phyloP scores from a whole-genome alignment of 35 echinoderm and acorn worm species.

The Anneissia japonica region DNA sequence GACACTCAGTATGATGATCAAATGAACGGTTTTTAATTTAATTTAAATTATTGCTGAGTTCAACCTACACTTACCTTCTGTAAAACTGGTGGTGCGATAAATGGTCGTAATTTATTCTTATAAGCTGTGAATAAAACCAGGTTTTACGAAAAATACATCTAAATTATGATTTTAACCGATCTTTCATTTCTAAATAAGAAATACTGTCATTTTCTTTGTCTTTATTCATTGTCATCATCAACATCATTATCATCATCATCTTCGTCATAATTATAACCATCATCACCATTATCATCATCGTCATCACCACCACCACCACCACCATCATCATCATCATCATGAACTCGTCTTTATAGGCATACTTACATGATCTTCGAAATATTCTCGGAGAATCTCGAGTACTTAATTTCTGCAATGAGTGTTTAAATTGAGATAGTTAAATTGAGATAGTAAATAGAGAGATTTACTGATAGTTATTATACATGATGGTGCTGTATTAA shows the following conservation, averaged over 20 bases:
- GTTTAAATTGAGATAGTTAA: too few species aligned
- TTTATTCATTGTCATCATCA: not conserved
- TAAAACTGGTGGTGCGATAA: conserved; percentile 77
- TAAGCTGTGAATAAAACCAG: not conserved
- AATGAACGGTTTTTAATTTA: too few species aligned
- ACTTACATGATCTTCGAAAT: not conserved
- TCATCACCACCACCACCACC: not conserved
- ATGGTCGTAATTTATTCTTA: conserved; percentile 70
- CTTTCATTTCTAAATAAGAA: too few species aligned
- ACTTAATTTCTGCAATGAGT: not conserved
- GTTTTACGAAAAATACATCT: too few species aligned
- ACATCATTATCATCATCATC: not conserved
- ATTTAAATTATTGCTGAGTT: too few species aligned
- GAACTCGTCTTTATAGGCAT: not conserved
- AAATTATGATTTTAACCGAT: too few species aligned
- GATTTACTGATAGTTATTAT: too few species aligned
- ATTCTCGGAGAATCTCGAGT: not conserved
- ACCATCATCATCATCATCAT: not conserved
- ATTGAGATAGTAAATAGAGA: too few species aligned
- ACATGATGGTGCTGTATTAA: too few species aligned
- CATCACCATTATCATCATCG: not conserved
- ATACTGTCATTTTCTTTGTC: too few species aligned
- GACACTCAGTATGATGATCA: too few species aligned
- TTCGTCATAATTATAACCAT: not conserved
- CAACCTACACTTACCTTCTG: conserved; percentile 53